Conservation (phyloP, 2,113 vertebrate genomes). For the Naja naja region DNA sequence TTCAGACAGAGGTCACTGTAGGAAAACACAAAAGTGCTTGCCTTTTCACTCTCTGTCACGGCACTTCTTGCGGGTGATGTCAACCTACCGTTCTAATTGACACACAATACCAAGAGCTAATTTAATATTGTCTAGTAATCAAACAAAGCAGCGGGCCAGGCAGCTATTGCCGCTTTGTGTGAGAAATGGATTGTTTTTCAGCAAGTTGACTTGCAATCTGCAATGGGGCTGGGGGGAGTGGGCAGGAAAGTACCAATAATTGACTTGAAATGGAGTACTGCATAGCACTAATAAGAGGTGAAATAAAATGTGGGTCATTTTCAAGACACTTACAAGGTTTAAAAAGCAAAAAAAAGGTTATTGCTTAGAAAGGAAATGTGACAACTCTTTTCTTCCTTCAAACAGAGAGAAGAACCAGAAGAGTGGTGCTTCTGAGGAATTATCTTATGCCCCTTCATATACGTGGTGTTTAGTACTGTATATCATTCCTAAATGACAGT, state of each 20-base stretch:
- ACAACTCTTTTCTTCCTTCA: not conserved
- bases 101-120: not conserved
- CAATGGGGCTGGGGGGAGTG: not conserved
- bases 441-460: not conserved
- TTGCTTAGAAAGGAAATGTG: not conserved
- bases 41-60: conserved; percentile 38
- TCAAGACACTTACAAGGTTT: not conserved
- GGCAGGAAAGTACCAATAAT: not conserved
- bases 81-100: conserved; percentile 11
- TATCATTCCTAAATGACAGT: not conserved
- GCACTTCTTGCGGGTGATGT: not conserved
- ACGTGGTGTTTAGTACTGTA: not conserved
- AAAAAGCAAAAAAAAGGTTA: not conserved
- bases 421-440: not conserved
- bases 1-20: conserved; percentile 40
- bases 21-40: conserved; percentile 45
- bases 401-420: not conserved
- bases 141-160: not conserved
- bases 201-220: not conserved
- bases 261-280: not conserved
- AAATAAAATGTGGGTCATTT: not conserved
- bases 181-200: not conserved
- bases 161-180: not conserved
- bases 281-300: not conserved
- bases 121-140: conserved; percentile 11